Base-by-base conservation (phyloP, 2,797 vertebrate species). In the Melanotaenia pygmaea region DNA sequence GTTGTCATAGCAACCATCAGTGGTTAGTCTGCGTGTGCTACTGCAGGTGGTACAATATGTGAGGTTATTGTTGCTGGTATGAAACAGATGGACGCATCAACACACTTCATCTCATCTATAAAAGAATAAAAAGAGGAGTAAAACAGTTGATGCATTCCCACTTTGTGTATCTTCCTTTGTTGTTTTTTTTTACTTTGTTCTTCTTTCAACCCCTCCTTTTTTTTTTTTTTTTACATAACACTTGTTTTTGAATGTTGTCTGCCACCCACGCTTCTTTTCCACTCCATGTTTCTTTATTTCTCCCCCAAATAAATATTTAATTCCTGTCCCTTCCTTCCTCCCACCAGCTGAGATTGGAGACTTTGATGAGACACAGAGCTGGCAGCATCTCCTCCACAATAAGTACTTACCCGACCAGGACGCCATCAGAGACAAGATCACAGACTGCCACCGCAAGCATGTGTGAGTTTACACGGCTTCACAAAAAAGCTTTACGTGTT, bases 401-500 rank as follows among this genome's bases (percentile, higher is more conserved):
- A 97, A 97, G 86, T 98, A 98, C 87, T 91, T 98, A 89, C 97
- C 97, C 38, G 96, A 98, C 79, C 97, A 98, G 91, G 96, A 98
- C 53, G 93, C 94, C 28, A 92, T 98, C 82, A 93, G 96, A 92
- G 97, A 98, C 86, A 97, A 96, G 90, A 96, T 98, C 59, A 94
- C 94, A 51, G 97, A 97, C 74, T 97, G 95, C 90, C 97, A 98
- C 88, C 95, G 93, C 72, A 95, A 93, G 67, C 96, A 98, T 60
- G 92, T 95, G 97, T 98, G 89, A 96, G 96, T 94, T 12, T 16
- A 12, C 16, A 11, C 4, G 3, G 24, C 24, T 45, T 62, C 22
- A 16, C 16, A 34, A 37, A 37, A 35, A 37, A 37, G 35, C 35
- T 37, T 37, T 37, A 37, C 2, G 11, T 37, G 2, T 37, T 37